Evolutionary conservation across 30 jellyfish, hydroid and myxozoan species (phyloP).

Genomic region (Mastigias papua): DNA sequence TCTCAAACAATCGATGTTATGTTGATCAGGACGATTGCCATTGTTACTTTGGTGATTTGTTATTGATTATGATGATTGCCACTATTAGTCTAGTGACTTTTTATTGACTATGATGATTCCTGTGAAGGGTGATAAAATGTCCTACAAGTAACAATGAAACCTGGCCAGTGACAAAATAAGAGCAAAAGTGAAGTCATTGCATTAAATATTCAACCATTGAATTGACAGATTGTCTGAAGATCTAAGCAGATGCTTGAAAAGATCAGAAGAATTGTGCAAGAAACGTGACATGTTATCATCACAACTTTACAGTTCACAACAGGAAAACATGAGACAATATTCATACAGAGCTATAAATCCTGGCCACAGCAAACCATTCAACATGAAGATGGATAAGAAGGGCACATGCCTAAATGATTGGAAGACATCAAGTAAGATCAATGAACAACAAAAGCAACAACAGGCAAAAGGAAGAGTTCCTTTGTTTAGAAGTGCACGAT

Average conservation of each 20-base stretch:
- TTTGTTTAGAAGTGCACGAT: conserved; percentile 45
- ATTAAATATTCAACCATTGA: background rate
- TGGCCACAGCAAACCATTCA: background rate
- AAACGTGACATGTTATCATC: conserved; percentile 21
- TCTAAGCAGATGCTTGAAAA: conserved; percentile 49
- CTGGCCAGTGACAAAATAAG: background rate
- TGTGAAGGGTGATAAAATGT: no score
- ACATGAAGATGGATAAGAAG: background rate
- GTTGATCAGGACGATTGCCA: no score
- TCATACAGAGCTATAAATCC: background rate
- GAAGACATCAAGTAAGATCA: background rate
- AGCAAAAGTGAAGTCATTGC: background rate
- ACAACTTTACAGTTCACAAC: conserved; percentile 47
- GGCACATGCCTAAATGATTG: background rate
- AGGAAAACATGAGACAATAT: conserved; percentile 39
- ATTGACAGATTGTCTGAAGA: conserved; percentile 47
- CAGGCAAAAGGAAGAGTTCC: conserved; percentile 50
- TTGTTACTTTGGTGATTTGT: no score
- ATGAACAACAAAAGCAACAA: background rate
- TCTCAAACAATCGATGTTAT: no score
- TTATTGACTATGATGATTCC: no score
- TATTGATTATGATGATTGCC: no score
- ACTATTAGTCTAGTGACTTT: no score
- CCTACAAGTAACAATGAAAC: no score
- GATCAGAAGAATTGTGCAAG: conserved; percentile 43